Percentiles rank a stretch among this genome's conserved stretches.
phyloP scores from a whole-genome alignment of 2,113 vertebrate species.

The Sorex araneus region DNA sequence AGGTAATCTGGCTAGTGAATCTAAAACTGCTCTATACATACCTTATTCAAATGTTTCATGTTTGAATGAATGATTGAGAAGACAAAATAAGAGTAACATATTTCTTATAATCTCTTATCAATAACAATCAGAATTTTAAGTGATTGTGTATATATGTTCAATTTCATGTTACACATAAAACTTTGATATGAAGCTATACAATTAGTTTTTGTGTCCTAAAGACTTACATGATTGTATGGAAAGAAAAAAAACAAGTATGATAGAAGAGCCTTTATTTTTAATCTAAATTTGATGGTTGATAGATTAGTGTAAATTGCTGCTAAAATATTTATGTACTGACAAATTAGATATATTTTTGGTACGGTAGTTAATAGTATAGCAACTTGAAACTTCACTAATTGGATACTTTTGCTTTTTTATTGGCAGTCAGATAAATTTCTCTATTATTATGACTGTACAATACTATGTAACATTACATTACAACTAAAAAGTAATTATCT shows the following conservation, averaged over 20 bases:
- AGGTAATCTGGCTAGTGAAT: not conserved
- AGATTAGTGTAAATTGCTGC: not conserved
- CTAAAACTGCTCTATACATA: not conserved
- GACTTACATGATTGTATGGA: not conserved
- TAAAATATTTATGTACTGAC: conserved; percentile 20
- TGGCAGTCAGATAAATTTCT: conserved; percentile 45
- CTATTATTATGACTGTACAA: conserved; percentile 22
- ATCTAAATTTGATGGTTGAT: conserved; percentile 46
- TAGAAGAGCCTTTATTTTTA: not conserved
- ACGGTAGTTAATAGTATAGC: conserved; percentile 48
- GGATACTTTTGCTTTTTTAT: conserved; percentile 27
- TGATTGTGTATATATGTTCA: not conserved
- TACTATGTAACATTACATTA: conserved; percentile 46
- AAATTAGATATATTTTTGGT: conserved; percentile 37
- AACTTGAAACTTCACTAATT: conserved; percentile 65
- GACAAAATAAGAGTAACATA: not conserved
- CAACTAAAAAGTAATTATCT: conserved; percentile 58
- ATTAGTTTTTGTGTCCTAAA: conserved; percentile 12
- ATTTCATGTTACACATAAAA: not conserved
- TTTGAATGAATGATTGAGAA: not conserved
- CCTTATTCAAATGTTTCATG: conserved; percentile 39
- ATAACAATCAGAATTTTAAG: not conserved
- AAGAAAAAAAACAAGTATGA: not conserved
- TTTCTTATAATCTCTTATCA: not conserved
- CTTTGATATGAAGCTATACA: not conserved